Percentiles rank a stretch among this genome's conserved stretches.
Evolutionary conservation across 2,797 vertebrate species (phyloP).

Genomic region (Sebastes kiyomatsui): DNA sequence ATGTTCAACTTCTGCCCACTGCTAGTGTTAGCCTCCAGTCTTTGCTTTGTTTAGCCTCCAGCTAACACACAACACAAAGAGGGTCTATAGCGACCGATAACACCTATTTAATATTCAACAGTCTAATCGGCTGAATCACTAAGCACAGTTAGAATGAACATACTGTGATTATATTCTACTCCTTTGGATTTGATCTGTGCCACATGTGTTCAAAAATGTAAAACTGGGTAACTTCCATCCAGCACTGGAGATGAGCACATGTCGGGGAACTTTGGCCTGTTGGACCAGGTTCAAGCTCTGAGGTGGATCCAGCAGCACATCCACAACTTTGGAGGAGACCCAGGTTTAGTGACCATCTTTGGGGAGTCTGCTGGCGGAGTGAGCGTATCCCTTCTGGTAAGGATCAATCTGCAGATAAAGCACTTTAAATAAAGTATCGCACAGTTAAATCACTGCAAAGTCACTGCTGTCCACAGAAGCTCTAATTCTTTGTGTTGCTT

Average conservation of each 20-base stretch:
- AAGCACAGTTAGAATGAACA: background rate
- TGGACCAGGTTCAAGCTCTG: conserved; percentile 82
- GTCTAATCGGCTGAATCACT: background rate
- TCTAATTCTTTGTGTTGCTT: background rate
- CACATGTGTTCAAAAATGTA: background rate
- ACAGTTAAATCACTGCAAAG: background rate
- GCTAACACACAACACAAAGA: too few relatives aligned
- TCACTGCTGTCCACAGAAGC: background rate
- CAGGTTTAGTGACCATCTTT: conserved; percentile 16
- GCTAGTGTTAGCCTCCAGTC: too few relatives aligned
- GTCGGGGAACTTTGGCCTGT: conserved; percentile 79
- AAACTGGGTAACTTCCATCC: background rate
- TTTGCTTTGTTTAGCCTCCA: too few relatives aligned
- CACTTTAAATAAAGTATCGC: background rate
- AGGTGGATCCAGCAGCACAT: conserved; percentile 83
- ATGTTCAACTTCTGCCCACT: background rate
- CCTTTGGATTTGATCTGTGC: background rate
- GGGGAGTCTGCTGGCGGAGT: background rate
- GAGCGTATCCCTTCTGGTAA: background rate
- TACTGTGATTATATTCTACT: background rate
- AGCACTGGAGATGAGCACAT: conserved; percentile 80
- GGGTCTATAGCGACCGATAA: too few relatives aligned
- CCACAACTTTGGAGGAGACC: conserved; percentile 82
- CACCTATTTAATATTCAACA: too few relatives aligned
- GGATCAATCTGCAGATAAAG: background rate